Evolutionary conservation across 2,888 invertebrate species (phyloP), one percentile per base, ranked within the genome.

Genomic region (Nineta flava): DNA sequence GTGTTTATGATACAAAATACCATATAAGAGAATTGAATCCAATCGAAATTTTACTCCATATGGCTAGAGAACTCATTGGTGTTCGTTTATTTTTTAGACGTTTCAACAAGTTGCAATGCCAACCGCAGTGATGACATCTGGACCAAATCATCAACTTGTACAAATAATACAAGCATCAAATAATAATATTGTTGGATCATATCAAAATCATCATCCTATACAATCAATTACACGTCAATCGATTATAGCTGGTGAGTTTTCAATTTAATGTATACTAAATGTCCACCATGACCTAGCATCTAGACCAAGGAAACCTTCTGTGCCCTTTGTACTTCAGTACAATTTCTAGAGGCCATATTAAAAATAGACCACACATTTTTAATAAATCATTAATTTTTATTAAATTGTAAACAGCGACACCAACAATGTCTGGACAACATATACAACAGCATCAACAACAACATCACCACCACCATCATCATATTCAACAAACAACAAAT

Each of bases 401-500:
- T n/a, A n/a, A n/a, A n/a, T 19, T 19, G 19, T 19, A 6, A 2
- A 26, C 26, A 26, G 26, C 26, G 7, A 26, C 26, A 3, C 26
- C 26, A 7, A 26, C 26, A 26, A 7, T 26, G 1, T 26, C 26
- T 6, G 26, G 26, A 7, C 26, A 26, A 26, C 26, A 26, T 26
- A 26, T 26, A 26, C 26, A 26, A 7, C 26, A 26, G 7, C 26
- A 26, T 26, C 26, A 26, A 26, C 26, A 26, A 26, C 26, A 26
- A 26, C 26, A 26, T 7, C 26, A 26, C 7, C 26, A 26, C 7
- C 26, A 26, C 26, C 26, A 26, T 26, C 26, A 26, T 26, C 49
- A 49, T 31, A 49, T 49, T 26, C 49, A 49, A 44, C 26, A 26
- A 26, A 26, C 26, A 26, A 32, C 46, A n/a, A 63, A 62, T 51